These are phyloP conservation scores for Orchestia grillus DNA, from an alignment of 1,140 invertebrate genomes.

Conservation along the genomic window DNA sequence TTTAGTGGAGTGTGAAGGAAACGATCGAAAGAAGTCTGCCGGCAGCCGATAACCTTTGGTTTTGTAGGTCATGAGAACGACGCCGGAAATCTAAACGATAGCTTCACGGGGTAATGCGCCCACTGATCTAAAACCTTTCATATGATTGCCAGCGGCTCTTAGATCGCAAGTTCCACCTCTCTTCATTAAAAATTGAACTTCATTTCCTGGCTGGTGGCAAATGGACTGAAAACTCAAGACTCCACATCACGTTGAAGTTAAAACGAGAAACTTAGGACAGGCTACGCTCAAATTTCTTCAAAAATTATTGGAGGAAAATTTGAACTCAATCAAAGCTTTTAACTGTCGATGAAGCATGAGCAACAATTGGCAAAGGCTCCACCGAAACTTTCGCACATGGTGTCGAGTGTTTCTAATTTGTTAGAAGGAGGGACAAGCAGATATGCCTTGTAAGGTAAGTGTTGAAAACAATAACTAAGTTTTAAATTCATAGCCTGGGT, in stretches of 20 bases:
- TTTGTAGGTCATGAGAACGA: constrained; percentile 6
- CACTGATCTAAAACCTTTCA: constrained; percentile 4
- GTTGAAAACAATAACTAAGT: too few relatives aligned
- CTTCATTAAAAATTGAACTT: constrained; percentile 18
- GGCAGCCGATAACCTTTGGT: constrained; percentile 5
- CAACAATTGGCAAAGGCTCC: background rate
- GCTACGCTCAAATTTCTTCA: background rate
- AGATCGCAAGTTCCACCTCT: background rate
- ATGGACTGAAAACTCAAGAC: background rate
- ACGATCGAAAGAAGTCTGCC: background rate
- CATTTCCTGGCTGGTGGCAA: background rate
- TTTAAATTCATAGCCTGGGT: too few relatives aligned
- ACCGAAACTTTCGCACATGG: background rate
- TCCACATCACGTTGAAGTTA: background rate
- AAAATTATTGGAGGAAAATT: background rate
- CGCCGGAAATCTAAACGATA: constrained; percentile 42
- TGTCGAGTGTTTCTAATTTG: background rate
- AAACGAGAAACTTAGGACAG: background rate
- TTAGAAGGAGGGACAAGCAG: background rate
- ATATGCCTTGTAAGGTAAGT: too few relatives aligned
- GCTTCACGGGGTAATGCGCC: constrained; percentile 10
- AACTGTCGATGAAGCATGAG: background rate
- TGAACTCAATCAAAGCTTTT: background rate
- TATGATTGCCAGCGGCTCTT: background rate
- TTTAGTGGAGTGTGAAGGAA: background rate